phyloP scores from a whole-genome alignment of 2,797 vertebrate species.

The Tapera naevia region DNA sequence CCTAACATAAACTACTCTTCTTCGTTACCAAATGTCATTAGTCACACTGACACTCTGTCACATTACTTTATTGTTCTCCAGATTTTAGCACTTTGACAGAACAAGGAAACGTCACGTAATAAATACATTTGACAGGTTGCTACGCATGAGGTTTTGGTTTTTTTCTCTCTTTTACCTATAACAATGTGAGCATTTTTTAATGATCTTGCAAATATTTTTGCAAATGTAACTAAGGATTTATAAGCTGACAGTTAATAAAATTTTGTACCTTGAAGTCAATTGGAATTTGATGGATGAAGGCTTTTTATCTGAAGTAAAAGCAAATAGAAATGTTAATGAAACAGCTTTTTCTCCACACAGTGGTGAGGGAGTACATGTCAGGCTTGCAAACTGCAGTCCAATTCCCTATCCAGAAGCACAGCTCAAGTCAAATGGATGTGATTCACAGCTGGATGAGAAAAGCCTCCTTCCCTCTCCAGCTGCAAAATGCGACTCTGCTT shows the following conservation, averaged over 20 bases:
- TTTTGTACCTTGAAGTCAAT: neutral
- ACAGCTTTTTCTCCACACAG: neutral
- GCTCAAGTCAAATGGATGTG: neutral
- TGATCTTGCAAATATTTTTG: neutral
- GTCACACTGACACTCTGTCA: neutral
- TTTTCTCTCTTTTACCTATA: neutral
- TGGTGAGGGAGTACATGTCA: neutral
- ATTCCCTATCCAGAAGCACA: neutral
- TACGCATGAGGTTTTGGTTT: neutral
- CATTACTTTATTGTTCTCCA: neutral
- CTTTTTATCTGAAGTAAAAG: neutral
- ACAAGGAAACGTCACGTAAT: neutral
- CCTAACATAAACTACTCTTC: neutral
- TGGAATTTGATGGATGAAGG: neutral
- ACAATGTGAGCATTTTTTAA: neutral
- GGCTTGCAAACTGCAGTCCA: neutral
- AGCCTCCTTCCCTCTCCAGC: neutral
- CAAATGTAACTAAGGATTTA: neutral
- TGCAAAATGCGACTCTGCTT: neutral
- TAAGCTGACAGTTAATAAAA: neutral
- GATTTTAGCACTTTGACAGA: neutral
- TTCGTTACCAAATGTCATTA: neutral
- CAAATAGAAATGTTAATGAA: neutral
- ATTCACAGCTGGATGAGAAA: neutral
- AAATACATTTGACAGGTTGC: neutral